Base-by-base conservation (phyloP, 2,888 invertebrate genomes). In the Tethea ocularis region DNA sequence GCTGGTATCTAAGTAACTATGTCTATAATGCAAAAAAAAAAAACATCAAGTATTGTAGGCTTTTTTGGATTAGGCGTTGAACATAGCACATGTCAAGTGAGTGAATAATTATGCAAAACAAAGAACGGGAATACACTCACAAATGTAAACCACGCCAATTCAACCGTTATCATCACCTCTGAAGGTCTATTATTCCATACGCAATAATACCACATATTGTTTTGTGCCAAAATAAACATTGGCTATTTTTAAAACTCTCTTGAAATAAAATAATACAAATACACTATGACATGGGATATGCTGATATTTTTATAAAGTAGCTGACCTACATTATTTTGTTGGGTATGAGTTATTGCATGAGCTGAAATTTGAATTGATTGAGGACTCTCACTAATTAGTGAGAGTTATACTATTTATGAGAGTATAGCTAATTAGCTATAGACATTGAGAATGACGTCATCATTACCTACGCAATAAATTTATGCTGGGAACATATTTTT, bases 201-300 rank as follows among this genome's bases (percentile, higher is more conserved):
- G 59, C 61, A 36, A 61, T 64, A 36, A 23, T 55, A 62, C 46
- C 61, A 64, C 62, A 64, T 69, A 61, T 68, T 61, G 64, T 64
- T 61, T 64, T 65, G 66, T 69, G 68, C 75, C 71, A 73, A 78
- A 78, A 75, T 71, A 74, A 74, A 75, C 74, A 69, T 51, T 58
- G 52, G 57, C 55, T 75, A 75, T 77, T 77, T 78, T 67, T 71
- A 71, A 62, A 63, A 33, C 46, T 20, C 38, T 41, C 20, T 10
- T 60, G 59, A 66, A 69, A 60, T 64, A 62, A 69, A 63, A 65
- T 57, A 57, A 46, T n/a, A 46, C n/a, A 46, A 29, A 56, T 54
- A 36, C 33, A 53, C 17, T 13, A 15, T 13, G 57, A 51, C 29
- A 46, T 46, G n/a, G 46, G 46, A 46, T 46, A 46, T 10, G 46